phyloP scores from a whole-genome alignment of 2,113 vertebrate species.

The Microtus ochrogaster region DNA sequence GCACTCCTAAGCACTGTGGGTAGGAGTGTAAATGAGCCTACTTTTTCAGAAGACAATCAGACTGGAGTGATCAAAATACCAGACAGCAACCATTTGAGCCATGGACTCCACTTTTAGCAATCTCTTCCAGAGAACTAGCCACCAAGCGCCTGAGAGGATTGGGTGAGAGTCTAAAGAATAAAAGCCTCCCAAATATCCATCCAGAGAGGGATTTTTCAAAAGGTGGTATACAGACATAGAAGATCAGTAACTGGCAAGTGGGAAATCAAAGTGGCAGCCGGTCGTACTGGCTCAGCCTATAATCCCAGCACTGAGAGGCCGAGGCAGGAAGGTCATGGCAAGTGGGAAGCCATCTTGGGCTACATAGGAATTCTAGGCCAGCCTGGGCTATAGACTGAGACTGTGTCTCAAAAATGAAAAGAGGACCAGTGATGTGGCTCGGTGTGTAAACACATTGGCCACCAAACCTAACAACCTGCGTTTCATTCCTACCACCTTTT shows the following conservation, averaged over 20 bases:
- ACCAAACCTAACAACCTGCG: neutral
- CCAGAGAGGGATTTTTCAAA: neutral
- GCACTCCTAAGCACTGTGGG: neutral
- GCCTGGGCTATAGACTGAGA: neutral
- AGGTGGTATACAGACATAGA: neutral
- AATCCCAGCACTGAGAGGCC: neutral
- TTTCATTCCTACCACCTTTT: neutral
- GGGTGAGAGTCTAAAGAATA: neutral
- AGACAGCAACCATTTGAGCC: conserved; percentile 13
- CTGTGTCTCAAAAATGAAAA: neutral
- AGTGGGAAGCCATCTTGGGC: neutral
- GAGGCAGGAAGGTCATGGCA: neutral
- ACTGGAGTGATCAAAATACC: neutral
- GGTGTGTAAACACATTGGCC: neutral
- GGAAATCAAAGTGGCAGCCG: neutral
- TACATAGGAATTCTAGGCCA: neutral
- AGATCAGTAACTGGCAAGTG: neutral
- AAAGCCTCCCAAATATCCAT: neutral
- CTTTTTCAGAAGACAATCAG: conserved; percentile 27
- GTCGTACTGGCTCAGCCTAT: neutral
- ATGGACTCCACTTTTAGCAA: neutral
- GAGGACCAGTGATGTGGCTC: neutral
- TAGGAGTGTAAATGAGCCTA: neutral
- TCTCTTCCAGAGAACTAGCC: conserved; percentile 20
- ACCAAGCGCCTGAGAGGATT: neutral